phyloP scores from a whole-genome alignment of 2,797 vertebrate genomes.

The Alcedo atthis region DNA sequence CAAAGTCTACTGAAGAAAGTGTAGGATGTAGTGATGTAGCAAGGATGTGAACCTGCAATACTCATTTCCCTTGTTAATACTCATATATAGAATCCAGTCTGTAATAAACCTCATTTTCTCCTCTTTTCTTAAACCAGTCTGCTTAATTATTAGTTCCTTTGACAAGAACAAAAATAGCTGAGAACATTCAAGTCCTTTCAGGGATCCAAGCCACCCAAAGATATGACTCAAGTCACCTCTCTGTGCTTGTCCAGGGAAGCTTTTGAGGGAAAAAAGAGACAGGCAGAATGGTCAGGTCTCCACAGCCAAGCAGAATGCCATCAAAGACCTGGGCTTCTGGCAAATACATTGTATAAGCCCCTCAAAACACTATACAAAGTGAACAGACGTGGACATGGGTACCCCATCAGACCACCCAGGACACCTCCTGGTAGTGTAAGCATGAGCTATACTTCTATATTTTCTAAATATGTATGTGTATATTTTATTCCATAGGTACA shows the following conservation, averaged over 20 bases:
- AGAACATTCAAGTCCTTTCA: not conserved
- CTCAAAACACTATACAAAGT: not conserved
- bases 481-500: slow-evolving; percentile 72
- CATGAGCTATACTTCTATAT: not conserved
- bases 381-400: not conserved
- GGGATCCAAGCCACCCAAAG: not conserved
- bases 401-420: not conserved
- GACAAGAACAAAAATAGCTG: not conserved
- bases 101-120: not conserved
- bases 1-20: not conserved
- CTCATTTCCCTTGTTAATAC: not conserved
- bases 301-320: not conserved
- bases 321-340: not conserved
- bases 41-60: not conserved
- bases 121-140: not conserved
- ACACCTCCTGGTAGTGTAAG: not conserved
- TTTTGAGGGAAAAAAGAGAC: not conserved
- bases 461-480: not conserved
- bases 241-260: not conserved
- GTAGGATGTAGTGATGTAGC: not conserved
- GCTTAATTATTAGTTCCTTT: not conserved
- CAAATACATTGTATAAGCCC: not conserved
- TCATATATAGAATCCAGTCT: not conserved
- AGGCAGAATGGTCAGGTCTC: not conserved
- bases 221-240: not conserved